These are phyloP conservation scores for Sciaenops ocellatus DNA, from an alignment of 2,797 vertebrate species.

Conservation along the genomic window DNA sequence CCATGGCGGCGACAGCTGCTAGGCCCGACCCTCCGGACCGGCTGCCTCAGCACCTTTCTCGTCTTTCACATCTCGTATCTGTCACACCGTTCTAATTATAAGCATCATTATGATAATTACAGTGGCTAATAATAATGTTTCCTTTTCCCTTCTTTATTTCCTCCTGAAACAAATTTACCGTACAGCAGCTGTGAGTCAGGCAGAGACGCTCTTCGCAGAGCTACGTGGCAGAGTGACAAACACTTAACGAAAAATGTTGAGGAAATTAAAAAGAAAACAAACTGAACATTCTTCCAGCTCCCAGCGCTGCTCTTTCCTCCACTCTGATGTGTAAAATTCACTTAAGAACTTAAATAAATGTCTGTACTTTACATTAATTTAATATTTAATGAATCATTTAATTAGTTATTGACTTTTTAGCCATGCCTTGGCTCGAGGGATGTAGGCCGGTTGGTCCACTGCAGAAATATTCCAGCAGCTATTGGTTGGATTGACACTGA, in stretches of 20 bases:
- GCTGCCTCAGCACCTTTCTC: not conserved
- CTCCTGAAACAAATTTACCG: not conserved
- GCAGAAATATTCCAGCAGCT: not conserved
- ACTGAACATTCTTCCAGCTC: not conserved
- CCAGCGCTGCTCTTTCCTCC: not conserved
- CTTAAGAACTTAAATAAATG: not conserved
- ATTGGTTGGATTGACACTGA: not conserved
- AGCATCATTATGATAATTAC: not conserved
- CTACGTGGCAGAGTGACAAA: not conserved
- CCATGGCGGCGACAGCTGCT: conserved; percentile 50
- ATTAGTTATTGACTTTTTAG: not conserved
- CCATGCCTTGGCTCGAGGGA: not conserved
- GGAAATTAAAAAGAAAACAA: not conserved
- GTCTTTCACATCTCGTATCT: not conserved
- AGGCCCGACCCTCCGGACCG: conserved; percentile 7
- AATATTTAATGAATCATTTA: not conserved
- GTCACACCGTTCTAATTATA: not conserved
- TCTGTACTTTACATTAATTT: not conserved
- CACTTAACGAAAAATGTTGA: not conserved
- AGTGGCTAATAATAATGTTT: not conserved
- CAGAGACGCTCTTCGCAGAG: not conserved
- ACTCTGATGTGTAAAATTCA: not conserved
- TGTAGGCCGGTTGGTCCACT: not conserved
- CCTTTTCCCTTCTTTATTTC: not conserved
- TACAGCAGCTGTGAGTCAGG: not conserved